A percentile compares a stretch with the other conserved stretches of the same genome.
Conservation (phyloP, 1,140 invertebrate genomes). For the Caenorhabditis tropicalis region DNA sequence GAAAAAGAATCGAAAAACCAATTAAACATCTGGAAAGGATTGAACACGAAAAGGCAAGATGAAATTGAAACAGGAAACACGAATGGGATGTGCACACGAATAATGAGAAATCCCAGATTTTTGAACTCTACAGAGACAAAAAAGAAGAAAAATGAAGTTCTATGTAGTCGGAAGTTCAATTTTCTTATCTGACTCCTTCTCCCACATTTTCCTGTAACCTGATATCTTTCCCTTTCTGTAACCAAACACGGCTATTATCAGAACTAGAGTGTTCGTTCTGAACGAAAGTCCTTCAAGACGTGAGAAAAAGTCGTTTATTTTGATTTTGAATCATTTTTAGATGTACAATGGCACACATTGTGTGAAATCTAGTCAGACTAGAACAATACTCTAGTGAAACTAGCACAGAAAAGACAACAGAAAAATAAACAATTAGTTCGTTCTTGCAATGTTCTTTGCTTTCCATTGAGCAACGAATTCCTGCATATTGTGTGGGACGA, state of each 20-base stretch:
- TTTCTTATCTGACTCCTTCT: not conserved
- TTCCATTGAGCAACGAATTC: conserved; percentile 36
- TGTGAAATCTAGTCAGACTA: not conserved
- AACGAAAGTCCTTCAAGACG: not conserved
- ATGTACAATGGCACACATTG: not conserved
- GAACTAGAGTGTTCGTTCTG: not conserved
- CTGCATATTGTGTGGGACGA: conserved; percentile 29
- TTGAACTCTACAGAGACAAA: not conserved
- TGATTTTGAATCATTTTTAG: too few relatives aligned
- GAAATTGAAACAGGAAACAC: not conserved
- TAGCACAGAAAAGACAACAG: not conserved
- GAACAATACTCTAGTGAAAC: not conserved
- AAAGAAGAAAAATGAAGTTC: not conserved
- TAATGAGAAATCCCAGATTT: not conserved
- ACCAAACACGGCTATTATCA: not conserved
- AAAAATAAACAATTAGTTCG: conserved; percentile 5
- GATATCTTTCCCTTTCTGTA: not conserved
- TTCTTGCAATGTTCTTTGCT: conserved; percentile 17
- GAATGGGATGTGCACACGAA: not conserved
- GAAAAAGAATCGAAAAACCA: not conserved
- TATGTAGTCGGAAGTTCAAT: not conserved
- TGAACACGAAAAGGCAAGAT: not conserved
- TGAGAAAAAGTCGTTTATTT: not conserved
- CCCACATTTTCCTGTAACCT: not conserved
- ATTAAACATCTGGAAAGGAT: conserved; percentile 26